Conservation (phyloP, 2,888 invertebrate species). For the Caenorhabditis imperialis region DNA sequence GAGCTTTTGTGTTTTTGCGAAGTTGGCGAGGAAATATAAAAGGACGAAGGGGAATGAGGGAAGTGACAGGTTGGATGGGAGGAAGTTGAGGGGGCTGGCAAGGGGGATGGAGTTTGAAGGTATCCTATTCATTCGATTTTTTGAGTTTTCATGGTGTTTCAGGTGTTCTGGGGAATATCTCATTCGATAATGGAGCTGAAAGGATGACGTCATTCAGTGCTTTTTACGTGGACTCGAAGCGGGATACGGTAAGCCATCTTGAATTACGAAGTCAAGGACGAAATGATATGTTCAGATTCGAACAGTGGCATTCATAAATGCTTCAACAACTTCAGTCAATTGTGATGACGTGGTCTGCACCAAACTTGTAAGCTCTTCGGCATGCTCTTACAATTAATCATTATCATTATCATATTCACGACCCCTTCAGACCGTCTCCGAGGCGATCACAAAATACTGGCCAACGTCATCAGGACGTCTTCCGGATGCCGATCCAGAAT, state of each 20-base stretch:
- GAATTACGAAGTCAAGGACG: too few species aligned
- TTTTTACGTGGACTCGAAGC: constrained; percentile 51
- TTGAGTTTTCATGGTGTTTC: constrained; percentile 7
- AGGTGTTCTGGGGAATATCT: constrained; percentile 55
- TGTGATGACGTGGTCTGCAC: constrained; percentile 25
- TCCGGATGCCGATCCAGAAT: constrained; percentile 58
- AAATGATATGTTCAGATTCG: constrained; percentile 48
- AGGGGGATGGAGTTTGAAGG: constrained; percentile 24
- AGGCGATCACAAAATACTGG: constrained; percentile 61
- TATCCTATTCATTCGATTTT: neutral
- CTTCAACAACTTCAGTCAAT: constrained; percentile 15
- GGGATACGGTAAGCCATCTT: constrained; percentile 9
- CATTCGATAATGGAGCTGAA: constrained; percentile 49
- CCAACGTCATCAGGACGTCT: constrained; percentile 55
- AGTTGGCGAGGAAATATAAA: constrained; percentile 13
- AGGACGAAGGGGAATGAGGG: neutral
- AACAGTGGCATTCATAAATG: constrained; percentile 37
- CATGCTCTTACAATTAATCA: neutral
- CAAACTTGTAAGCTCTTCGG: neutral
- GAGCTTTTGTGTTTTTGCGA: constrained; percentile 40
- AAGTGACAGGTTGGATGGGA: constrained; percentile 22
- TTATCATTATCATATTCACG: neutral
- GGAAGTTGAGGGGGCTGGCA: constrained; percentile 11
- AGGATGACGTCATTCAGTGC: constrained; percentile 58
- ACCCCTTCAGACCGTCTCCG: constrained; percentile 49